Evolutionary conservation across 2,888 invertebrate species (phyloP), one percentile per base, ranked within the genome.

Genomic region (Platypus cylindrus): DNA sequence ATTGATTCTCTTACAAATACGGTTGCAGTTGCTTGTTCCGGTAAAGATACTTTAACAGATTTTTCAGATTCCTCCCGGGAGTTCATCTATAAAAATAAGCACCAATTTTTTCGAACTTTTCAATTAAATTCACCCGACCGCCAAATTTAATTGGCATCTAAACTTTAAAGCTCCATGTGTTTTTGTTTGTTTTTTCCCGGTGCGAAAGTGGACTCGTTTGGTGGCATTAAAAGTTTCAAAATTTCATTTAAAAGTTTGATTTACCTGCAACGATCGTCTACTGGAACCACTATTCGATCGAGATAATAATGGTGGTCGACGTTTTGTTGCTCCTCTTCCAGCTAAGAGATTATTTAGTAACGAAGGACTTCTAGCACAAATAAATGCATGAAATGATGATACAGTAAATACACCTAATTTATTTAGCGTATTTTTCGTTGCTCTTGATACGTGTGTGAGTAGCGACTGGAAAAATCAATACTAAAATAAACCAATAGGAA

Each of bases 381-480:
- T 93, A 63, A 93, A 90, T 48, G 94, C 95, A 65, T 95, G 94
- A 70, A 95, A 91, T 47, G 93, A 93, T 37, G 93, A 94, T 49
- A 95, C 94, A 34, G 93, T 94, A 72, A 94, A 94, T 53, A 94
- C 91, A 41, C 94, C 94, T 55, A 95, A 70, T 60, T 91, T 86
- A 68, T 93, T 91, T 55, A 95, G 68, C 30, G 87, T 90, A 55
- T 83, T 82, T 70, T 95, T 95, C 48, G 94, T 93, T 51, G 86
- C 81, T 51, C 91, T 82, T 16, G 93, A 93, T 41, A 93, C 93
- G 68, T 91, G 90, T 37, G 91, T 89, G 55, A 95, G 71, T 53
- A 95, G 70, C 48, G 90, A 91, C 94, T 94, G 78, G 3, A 70
- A 71, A 48, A n/a, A n/a, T n/a, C n/a, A n/a, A n/a, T n/a, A n/a